A percentile compares a stretch with the other conserved stretches of the same genome.
Conservation (phyloP, 2,113 vertebrate genomes). For the Vidua macroura region DNA sequence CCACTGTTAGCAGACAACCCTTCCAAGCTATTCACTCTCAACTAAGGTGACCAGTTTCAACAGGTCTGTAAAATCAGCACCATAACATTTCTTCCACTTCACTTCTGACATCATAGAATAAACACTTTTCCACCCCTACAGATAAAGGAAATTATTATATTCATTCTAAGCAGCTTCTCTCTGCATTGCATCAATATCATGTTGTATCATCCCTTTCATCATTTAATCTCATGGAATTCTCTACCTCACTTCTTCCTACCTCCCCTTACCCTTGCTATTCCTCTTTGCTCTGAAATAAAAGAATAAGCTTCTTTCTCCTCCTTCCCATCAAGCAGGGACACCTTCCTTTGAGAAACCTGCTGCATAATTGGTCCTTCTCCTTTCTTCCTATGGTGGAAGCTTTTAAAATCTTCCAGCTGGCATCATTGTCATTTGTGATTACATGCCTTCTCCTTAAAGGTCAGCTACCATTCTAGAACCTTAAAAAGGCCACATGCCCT, state of each 20-base stretch:
- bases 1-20: background rate
- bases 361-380: background rate
- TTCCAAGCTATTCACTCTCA: background rate
- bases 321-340: background rate
- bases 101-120: background rate
- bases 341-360: background rate
- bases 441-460: background rate
- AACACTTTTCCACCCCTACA: background rate
- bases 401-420: background rate
- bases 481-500: background rate
- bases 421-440: background rate
- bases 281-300: background rate
- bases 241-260: background rate
- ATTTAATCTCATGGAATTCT: background rate
- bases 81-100: background rate
- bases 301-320: background rate
- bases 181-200: background rate
- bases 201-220: background rate
- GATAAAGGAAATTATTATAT: background rate
- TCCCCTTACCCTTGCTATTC: background rate
- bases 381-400: background rate
- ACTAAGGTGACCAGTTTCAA: background rate
- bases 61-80: background rate
- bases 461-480: background rate
- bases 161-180: background rate